Evolutionary conservation across 2,888 invertebrate genomes (phyloP), one percentile per base, ranked within the genome.

Genomic region (Pinctada fucata): DNA sequence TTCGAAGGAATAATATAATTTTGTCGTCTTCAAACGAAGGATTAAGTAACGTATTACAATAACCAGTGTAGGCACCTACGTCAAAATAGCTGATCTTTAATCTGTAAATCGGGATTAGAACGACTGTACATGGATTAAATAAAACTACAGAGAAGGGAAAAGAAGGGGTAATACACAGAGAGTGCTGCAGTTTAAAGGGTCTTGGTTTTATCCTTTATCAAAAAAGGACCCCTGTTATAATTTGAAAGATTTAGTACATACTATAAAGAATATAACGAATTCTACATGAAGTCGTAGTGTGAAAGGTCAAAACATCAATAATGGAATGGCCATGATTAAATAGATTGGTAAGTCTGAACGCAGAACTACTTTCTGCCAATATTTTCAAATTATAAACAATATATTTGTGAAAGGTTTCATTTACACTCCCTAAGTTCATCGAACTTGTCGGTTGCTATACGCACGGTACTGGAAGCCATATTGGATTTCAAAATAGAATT

Each of bases 281-380:
- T 58, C 58, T 58, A 6, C 58, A 58, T 58, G 13, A 13, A 10
- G 58, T 58, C 52, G 31, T 47, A 47, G 52, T 72, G 72, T 52
- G 51, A 72, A 72, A 72, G 72, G 72, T 52, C 8, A 52, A 72
- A 72, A 58, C 58, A 72, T 16, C 72, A 58, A 45, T 52, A 31
- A 58, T 52, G 31, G 58, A 52, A 72, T 72, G 72, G 72, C 51
- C 52, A 58, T 72, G 47, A 72, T 72, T 72, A 72, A 72, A 72
- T 72, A 72, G 45, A 58, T 6, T 58, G 58, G 58, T 58, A 58
- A 58, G 58, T 58, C 6, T 13, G 58, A 58, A 13, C 58, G 8
- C 6, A 58, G 13, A 10, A 13, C 13, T 58, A 10, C 13, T 10
- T 58, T 10, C 13, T 58, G 58, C 58, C 58, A 58, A 58, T 58